Conservation (phyloP, 1,140 invertebrate genomes). For the Telenomus remus region DNA sequence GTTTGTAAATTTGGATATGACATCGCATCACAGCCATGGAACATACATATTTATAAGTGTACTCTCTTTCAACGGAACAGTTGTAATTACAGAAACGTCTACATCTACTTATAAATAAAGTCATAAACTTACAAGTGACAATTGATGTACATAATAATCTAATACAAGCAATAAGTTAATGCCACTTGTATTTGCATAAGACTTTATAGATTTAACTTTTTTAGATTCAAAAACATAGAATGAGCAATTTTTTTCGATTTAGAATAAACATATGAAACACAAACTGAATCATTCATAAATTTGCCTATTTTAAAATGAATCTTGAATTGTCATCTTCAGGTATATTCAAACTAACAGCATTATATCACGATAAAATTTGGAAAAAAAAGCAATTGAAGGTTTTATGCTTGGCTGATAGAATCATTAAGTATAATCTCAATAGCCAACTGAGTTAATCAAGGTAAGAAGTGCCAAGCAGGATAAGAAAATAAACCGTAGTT, state of each 20-base stretch:
- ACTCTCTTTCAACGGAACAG: background rate
- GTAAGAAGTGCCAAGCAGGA: conserved; percentile 58
- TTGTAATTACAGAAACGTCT: conserved; percentile 24
- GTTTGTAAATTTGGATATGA: too few species aligned
- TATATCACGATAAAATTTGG: too few species aligned
- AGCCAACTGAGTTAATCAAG: conserved; percentile 62
- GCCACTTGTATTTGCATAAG: conserved; percentile 32
- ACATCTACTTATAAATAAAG: conserved; percentile 39
- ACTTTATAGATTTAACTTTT: conserved; percentile 37
- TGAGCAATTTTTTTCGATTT: too few species aligned
- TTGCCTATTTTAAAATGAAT: too few species aligned
- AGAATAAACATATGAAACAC: too few species aligned
- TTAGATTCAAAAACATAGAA: too few species aligned
- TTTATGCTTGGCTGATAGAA: conserved; percentile 60
- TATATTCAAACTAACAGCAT: too few species aligned
- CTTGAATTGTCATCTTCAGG: too few species aligned
- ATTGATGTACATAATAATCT: conserved; percentile 45
- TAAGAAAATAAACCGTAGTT: conserved; percentile 24
- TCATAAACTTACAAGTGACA: conserved; percentile 39
- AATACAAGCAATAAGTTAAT: conserved; percentile 37
- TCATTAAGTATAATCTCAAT: conserved; percentile 64
- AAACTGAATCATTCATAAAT: too few species aligned
- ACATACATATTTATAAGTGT: conserved; percentile 8
- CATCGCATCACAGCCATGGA: too few species aligned
- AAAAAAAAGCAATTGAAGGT: background rate